These are phyloP conservation scores for Ypsolopha scabrella DNA, from an alignment of 2,888 invertebrate species.

Conservation along the genomic window DNA sequence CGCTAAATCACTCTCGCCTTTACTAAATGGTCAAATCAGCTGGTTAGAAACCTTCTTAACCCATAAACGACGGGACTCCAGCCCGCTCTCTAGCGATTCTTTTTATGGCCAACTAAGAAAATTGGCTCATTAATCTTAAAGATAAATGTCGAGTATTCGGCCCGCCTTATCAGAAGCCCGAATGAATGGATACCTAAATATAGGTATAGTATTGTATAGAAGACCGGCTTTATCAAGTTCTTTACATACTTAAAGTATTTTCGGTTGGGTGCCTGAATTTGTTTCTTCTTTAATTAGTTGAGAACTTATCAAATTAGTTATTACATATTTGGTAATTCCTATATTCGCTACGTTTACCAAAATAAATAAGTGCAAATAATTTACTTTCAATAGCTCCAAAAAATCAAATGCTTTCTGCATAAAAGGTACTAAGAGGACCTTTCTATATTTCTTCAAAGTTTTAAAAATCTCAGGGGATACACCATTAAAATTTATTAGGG, in stretches of 20 bases:
- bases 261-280: background rate
- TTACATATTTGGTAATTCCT: too few relatives aligned
- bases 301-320: too few relatives aligned
- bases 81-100: conserved; percentile 59
- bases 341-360: too few relatives aligned
- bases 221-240: conserved; percentile 28
- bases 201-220: background rate
- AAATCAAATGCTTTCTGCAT: too few relatives aligned
- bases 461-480: too few relatives aligned
- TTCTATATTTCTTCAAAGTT: too few relatives aligned
- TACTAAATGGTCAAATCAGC: background rate
- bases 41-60: background rate
- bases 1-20: background rate
- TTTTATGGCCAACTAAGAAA: conserved; percentile 70
- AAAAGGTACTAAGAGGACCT: too few relatives aligned
- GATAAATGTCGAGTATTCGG: conserved; percentile 68
- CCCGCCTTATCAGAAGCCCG: conserved; percentile 60
- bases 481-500: too few relatives aligned
- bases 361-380: too few relatives aligned
- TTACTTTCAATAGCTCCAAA: too few relatives aligned
- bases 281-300: background rate
- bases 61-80: conserved; percentile 26
- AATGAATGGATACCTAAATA: conserved; percentile 55
- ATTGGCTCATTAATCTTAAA: conserved; percentile 70
- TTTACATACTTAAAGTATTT: background rate